phyloP scores from a whole-genome alignment of 2,797 vertebrate species.

The Pantherophis alleghaniensis region DNA sequence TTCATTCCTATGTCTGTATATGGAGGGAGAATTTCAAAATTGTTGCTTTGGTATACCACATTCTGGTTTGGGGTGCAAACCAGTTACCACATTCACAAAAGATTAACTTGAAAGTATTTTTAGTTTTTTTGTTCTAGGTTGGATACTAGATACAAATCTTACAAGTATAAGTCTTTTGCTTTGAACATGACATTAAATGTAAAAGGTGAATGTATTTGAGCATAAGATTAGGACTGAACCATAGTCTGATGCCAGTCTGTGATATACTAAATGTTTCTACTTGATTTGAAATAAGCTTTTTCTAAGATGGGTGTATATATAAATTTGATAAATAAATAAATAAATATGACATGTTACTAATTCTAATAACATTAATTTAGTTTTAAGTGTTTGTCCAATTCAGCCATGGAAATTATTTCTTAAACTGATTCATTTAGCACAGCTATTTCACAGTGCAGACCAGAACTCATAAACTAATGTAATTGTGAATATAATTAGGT shows the following conservation, averaged over 20 bases:
- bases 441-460: neutral
- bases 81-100: neutral
- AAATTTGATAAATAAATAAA: neutral
- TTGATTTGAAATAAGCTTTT: neutral
- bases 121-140: neutral
- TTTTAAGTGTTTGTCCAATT: neutral
- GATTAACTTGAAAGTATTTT: neutral
- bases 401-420: constrained; percentile 42
- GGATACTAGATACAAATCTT: neutral
- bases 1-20: neutral
- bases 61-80: neutral
- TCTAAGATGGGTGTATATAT: neutral
- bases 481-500: neutral
- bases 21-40: neutral
- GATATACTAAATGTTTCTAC: neutral
- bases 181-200: neutral
- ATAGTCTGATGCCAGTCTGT: neutral
- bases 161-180: neutral
- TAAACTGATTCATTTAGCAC: constrained; percentile 53
- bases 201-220: neutral
- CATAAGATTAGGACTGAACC: neutral
- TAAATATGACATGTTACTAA: neutral
- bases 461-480: neutral
- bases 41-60: neutral
- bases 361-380: neutral